Conservation (phyloP, 64 coral and sea anemone genomes). For the Cladopsammia gracilis region DNA sequence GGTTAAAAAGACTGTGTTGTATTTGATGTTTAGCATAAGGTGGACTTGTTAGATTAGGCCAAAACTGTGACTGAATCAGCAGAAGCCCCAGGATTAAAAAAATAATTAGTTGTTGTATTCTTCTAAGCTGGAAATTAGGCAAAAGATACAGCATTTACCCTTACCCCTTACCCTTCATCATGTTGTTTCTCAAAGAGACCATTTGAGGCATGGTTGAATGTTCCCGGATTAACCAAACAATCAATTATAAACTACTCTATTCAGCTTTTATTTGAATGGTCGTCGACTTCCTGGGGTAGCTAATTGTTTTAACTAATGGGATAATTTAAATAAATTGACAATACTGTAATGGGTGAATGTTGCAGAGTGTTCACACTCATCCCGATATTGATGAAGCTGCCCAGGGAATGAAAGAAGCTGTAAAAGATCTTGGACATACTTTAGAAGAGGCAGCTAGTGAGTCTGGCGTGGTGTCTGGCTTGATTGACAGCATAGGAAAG, state of each 20-base stretch:
- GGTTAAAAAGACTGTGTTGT: conserved; percentile 25
- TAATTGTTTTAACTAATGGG: too few relatives aligned
- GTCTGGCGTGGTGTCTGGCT: conserved; percentile 87
- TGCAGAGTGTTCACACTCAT: conserved; percentile 81
- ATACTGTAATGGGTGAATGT: background rate
- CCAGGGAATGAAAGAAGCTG: conserved; percentile 90
- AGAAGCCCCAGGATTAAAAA: background rate
- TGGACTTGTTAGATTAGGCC: conserved; percentile 92
- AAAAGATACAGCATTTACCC: too few relatives aligned
- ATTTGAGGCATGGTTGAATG: too few relatives aligned
- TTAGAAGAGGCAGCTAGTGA: conserved; percentile 90
- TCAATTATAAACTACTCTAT: too few relatives aligned
- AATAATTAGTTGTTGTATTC: background rate
- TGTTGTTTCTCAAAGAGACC: too few relatives aligned
- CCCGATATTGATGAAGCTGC: conserved; percentile 92
- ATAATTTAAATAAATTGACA: background rate
- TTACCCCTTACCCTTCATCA: too few relatives aligned
- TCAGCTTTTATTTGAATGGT: too few relatives aligned
- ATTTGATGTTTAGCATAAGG: conserved; percentile 68
- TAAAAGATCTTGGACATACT: conserved; percentile 81
- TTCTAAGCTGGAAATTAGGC: background rate
- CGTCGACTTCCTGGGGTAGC: too few relatives aligned
- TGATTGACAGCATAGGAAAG: conserved; percentile 95
- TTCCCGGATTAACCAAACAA: too few relatives aligned
- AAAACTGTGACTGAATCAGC: conserved; percentile 98